These are phyloP conservation scores for Gambelia wislizenii DNA, from an alignment of 2,797 vertebrate species.

Conservation along the genomic window DNA sequence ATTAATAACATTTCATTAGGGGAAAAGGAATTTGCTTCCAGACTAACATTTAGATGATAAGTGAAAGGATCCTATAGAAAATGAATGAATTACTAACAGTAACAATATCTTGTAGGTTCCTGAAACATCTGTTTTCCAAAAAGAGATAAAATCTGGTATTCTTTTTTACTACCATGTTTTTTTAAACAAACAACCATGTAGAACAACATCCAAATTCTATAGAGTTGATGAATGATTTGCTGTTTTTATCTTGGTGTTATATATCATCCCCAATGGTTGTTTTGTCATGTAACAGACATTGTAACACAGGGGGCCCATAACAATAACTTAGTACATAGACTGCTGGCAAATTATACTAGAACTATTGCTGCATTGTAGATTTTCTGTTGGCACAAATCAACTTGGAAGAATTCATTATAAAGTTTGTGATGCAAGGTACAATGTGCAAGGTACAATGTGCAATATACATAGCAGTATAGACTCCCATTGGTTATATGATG, in stretches of 20 bases:
- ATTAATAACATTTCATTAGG: background rate
- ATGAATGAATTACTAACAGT: background rate
- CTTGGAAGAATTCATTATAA: background rate
- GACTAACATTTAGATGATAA: background rate
- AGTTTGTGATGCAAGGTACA: background rate
- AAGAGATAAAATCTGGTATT: background rate
- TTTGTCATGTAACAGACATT: background rate
- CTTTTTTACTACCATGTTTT: background rate
- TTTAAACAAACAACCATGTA: background rate
- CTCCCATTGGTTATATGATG: background rate
- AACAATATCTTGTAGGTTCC: background rate
- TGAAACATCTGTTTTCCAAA: background rate
- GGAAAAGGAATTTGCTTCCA: background rate
- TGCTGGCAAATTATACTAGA: background rate
- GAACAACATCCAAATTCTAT: background rate
- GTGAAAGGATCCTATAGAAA: background rate
- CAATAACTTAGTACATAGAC: background rate
- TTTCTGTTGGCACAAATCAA: background rate
- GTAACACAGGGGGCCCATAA: background rate
- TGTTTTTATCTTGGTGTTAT: background rate
- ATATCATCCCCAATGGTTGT: background rate
- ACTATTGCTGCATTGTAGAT: background rate
- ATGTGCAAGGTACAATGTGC: background rate
- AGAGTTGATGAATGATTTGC: background rate
- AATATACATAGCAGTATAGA: background rate